Base-by-base conservation (phyloP, 2,113 vertebrate genomes). In the Empidonax alnorum region DNA sequence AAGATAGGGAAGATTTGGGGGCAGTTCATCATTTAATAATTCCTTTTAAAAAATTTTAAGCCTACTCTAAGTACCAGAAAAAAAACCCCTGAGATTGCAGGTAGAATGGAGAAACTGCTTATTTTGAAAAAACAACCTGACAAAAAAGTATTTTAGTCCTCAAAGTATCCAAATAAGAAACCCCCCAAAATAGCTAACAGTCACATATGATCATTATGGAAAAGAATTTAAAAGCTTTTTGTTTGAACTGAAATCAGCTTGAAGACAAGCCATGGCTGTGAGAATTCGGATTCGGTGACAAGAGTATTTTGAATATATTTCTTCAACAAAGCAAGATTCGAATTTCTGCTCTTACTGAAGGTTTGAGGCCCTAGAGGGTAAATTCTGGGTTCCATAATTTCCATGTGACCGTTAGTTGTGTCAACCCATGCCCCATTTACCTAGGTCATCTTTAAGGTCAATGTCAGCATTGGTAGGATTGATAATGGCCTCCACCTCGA, bases 381-480 rank as follows among this genome's bases (percentile, higher is more conserved):
- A 98, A 97, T 97, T 98, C 97, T 97, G 97, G 92, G 97, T 98
- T 98, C 98, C 98, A 98, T 98, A 98, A 98, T 96, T 97, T 97
- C 95, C 97, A 96, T 96, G 97, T 98, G 97, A 98, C 98, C 96
- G 89, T 98, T 98, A 98, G 98, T 96, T 95, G 96, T 95, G 96
- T 96, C 97, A 97, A 98, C 98, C 98, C 98, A 82, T 97, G 96
- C 97, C 97, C 98, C 98, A 98, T 98, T 98, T 99, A 99, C 99
- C 99, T 99, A 99, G 98, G 98, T 99, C 99, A 98, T 99, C 99
- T 99, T 99, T 99, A 98, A 99, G 99, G 98, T 99, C 99, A 98
- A 99, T 99, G 98, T 99, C 99, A 98, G 99, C 99, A 98, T 99
- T 99, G 98, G 99, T 99, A 96, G 99, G 99, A 98, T 99, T 99